Conservation (phyloP, 2,797 vertebrate species). For the Ataeniobius toweri region DNA sequence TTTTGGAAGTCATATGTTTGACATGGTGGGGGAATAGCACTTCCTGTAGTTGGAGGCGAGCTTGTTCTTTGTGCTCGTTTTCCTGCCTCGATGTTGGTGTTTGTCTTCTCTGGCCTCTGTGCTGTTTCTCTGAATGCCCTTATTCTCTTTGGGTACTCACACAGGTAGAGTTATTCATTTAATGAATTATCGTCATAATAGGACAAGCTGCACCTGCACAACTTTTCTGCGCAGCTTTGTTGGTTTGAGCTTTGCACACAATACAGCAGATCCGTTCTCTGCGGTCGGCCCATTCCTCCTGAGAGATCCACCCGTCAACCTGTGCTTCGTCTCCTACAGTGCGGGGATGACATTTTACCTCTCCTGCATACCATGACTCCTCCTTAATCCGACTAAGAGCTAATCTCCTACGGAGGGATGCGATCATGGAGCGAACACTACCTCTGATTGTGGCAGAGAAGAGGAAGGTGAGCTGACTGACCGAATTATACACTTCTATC, state of each 20-base stretch:
- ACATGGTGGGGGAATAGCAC: conserved; percentile 77
- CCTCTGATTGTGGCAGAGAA: conserved; percentile 37
- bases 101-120: conserved; percentile 40
- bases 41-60: conserved; percentile 67
- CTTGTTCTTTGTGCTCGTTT: conserved; percentile 59
- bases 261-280: conserved; percentile 3
- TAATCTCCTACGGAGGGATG: conserved; percentile 69
- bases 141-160: conserved; percentile 16
- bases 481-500: conserved; percentile 29
- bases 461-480: conserved; percentile 45
- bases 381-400: conserved; percentile 75
- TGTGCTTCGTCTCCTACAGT: conserved; percentile 1
- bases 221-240: background rate
- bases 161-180: conserved; percentile 23
- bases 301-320: background rate
- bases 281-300: conserved; percentile 11
- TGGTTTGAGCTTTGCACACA: background rate
- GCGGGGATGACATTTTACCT: conserved; percentile 66
- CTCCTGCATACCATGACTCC: conserved; percentile 50
- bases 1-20: conserved; percentile 90
- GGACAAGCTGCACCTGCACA: background rate
- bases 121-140: conserved; percentile 21
- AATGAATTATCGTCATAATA: conserved; percentile 6
- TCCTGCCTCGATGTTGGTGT: conserved; percentile 49
- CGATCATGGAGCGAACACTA: conserved; percentile 40